Evolutionary conservation across 2,888 invertebrate species (phyloP), one percentile per base, ranked within the genome.

Genomic region (Bruchidius siliquastri): DNA sequence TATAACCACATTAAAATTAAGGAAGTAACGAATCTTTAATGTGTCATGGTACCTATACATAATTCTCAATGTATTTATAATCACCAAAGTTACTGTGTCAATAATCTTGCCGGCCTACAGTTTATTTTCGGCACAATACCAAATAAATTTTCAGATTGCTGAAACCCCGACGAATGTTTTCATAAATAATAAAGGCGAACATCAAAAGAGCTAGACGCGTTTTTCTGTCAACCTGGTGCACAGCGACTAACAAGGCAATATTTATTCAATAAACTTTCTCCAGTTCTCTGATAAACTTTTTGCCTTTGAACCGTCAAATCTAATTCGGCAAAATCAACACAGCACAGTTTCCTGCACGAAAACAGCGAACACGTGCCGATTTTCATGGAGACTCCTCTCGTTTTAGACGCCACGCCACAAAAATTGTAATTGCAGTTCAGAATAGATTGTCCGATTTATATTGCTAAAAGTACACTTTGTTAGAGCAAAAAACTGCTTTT

Each of bases 181-280:
- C 49, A 13, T 49, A 49, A 49, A 49, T 49, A 49, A 49, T 49
- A 49, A 49, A 8, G 49, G 18, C 49, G 49, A 13, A 49, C 21
- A 69, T 69, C 69, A 69, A 69, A 69, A 69, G 69, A 22, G 69
- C 22, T 30, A 21, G 69, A 22, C 20, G 69, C 21, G n/a, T 69
- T 69, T 69, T 21, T 69, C 69, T 26, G 22, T 69, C 69, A 69
- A 26, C 69, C 69, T 30, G 2, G 2, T 21, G 21, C 69, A n/a
- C 20, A n/a, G 69, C 21, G 69, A 69, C 69, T 18, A 69, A 69
- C 69, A 21, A 69, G 69, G 69, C 69, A 26, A 69, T 69, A 21
- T 69, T 69, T 69, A 69, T 30, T 69, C 20, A 69, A 26, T 69
- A 69, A 69, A 69, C 69, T 21, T 69, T 22, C 30, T 13, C 22